Evolutionary conservation across 2,797 vertebrate genomes (phyloP).

Genomic region (Parotocinclus haroldoi): DNA sequence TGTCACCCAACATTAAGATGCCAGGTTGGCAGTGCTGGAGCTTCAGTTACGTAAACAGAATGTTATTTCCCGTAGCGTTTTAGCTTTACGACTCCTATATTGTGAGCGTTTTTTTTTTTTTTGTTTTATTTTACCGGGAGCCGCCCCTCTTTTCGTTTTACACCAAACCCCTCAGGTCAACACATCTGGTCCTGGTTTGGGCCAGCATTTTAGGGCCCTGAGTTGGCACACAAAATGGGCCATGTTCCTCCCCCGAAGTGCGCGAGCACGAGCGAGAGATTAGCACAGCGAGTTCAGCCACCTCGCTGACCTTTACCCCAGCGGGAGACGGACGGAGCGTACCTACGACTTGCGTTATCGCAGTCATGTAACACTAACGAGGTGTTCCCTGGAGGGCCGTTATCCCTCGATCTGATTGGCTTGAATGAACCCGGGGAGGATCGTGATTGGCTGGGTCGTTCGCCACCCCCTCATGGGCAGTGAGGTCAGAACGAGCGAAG

Average conservation of each 20-base stretch:
- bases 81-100: background rate
- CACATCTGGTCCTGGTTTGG: slow-evolving; percentile 71
- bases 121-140: too few species aligned
- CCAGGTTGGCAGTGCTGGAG: too few species aligned
- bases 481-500: too few species aligned
- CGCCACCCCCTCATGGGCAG: slow-evolving; percentile 20
- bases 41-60: too few species aligned
- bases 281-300: background rate
- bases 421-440: background rate
- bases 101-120: too few species aligned
- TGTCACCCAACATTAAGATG: too few species aligned
- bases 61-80: too few species aligned
- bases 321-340: background rate
- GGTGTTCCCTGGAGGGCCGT: background rate
- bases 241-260: background rate
- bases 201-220: slow-evolving; percentile 19
- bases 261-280: background rate
- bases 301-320: slow-evolving; percentile 21
- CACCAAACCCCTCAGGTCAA: background rate
- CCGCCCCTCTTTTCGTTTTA: slow-evolving; percentile 42
- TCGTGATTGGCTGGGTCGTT: slow-evolving; percentile 26
- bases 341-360: background rate
- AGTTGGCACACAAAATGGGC: background rate
- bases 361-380: slow-evolving; percentile 6
- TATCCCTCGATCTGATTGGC: slow-evolving; percentile 12